phyloP scores from a whole-genome alignment of 2,888 invertebrate species.

The Acanthosepion pharaonis region DNA sequence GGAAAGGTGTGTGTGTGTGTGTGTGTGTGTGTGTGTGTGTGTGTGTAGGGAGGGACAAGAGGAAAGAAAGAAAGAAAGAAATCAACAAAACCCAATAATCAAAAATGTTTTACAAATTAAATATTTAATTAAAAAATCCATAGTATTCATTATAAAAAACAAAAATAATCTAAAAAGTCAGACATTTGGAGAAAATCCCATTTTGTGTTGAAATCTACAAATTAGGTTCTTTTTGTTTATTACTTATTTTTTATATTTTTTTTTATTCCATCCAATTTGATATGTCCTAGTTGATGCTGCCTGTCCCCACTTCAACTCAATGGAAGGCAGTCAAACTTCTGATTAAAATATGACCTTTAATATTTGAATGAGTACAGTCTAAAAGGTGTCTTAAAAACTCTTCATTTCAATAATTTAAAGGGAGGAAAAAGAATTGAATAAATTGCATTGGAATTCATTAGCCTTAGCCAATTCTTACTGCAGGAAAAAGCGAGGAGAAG shows the following conservation, averaged over 20 bases:
- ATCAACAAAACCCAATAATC: not conserved
- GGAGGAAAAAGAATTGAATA: not conserved
- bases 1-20: too few species aligned
- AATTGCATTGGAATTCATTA: not conserved
- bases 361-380: not conserved
- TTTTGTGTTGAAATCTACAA: not conserved
- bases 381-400: not conserved
- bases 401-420: not conserved
- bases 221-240: not conserved
- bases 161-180: not conserved
- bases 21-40: too few species aligned
- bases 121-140: not conserved
- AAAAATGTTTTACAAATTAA: slow-evolving; percentile 24
- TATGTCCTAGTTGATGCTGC: not conserved
- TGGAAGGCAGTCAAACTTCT: not conserved
- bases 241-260: not conserved
- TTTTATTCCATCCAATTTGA: not conserved
- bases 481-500: not conserved
- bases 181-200: not conserved
- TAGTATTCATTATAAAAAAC: not conserved
- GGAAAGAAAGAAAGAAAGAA: not conserved
- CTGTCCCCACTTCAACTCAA: not conserved
- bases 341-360: not conserved
- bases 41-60: too few species aligned
- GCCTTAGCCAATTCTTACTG: not conserved